A percentile compares a stretch with the other conserved stretches of the same genome.
Evolutionary conservation across 2,888 invertebrate species (phyloP).

Genomic region (Drosophila neotestacea): DNA sequence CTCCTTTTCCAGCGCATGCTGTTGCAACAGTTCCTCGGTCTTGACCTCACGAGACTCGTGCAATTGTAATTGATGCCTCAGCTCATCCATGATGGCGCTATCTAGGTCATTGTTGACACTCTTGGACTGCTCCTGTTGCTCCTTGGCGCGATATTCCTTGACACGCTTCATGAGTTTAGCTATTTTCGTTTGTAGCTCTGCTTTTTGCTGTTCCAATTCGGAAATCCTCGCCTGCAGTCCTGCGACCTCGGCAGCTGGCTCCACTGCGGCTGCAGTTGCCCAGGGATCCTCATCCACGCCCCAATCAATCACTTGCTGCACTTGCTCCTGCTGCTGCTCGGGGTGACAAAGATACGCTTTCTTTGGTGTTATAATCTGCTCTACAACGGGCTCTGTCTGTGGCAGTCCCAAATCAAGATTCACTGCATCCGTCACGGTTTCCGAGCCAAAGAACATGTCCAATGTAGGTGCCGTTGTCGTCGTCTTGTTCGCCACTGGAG

Average conservation of each 20-base stretch:
- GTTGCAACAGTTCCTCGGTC: conserved; percentile 87
- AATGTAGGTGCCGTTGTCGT: conserved; percentile 62
- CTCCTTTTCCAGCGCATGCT: conserved; percentile 89
- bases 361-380: conserved; percentile 86
- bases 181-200: conserved; percentile 89
- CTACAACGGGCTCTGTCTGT: conserved; percentile 77
- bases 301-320: conserved; percentile 57
- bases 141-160: conserved; percentile 91
- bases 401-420: conserved; percentile 48
- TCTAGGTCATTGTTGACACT: conserved; percentile 87
- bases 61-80: conserved; percentile 89
- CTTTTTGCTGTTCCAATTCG: conserved; percentile 88
- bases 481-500: not conserved
- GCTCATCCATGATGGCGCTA: conserved; percentile 92
- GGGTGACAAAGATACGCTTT: conserved; percentile 87
- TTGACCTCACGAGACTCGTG: conserved; percentile 89
- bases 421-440: conserved; percentile 27
- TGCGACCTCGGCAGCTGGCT: conserved; percentile 11
- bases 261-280: conserved; percentile 87
- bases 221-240: conserved; percentile 84
- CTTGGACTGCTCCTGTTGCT: conserved; percentile 35
- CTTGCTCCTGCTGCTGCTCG: conserved; percentile 26
- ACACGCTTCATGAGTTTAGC: conserved; percentile 93
- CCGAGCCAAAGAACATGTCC: conserved; percentile 83
- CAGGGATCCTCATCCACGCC: conserved; percentile 86